These are phyloP conservation scores for Drosophila paranaensis DNA, from an alignment of 2,888 invertebrate species.

Conservation along the genomic window DNA sequence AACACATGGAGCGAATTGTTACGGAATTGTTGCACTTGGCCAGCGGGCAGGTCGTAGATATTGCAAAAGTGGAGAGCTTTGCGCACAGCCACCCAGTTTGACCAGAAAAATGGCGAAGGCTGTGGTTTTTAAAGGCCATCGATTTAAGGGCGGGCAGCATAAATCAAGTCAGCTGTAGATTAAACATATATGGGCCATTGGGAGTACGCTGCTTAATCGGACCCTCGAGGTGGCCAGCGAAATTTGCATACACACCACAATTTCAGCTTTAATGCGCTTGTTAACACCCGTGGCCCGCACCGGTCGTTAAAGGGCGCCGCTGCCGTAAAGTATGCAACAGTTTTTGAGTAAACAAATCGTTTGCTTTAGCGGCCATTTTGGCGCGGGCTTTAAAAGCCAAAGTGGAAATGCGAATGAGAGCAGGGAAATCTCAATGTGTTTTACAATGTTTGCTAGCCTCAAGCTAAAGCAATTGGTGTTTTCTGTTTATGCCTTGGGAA, in stretches of 20 bases:
- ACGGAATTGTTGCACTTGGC: slow-evolving; percentile 11
- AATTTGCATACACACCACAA: slow-evolving; percentile 58
- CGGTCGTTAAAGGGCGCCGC: slow-evolving; percentile 33
- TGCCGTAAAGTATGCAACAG: slow-evolving; percentile 41
- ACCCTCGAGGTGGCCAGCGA: slow-evolving; percentile 51
- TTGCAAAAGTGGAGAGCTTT: not conserved
- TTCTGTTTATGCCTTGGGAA: slow-evolving; percentile 27
- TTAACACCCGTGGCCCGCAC: slow-evolving; percentile 35
- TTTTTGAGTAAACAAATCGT: slow-evolving; percentile 41
- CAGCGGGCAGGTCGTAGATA: slow-evolving; percentile 13
- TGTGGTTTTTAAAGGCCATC: slow-evolving; percentile 6
- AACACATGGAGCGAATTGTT: slow-evolving; percentile 7
- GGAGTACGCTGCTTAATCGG: slow-evolving; percentile 28
- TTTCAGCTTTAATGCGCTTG: slow-evolving; percentile 54
- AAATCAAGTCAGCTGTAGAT: slow-evolving; percentile 33
- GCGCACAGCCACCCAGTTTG: not conserved
- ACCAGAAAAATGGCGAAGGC: not conserved
- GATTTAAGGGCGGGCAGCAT: not conserved
- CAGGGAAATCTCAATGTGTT: slow-evolving; percentile 22
- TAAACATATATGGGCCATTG: slow-evolving; percentile 25
- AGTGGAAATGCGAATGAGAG: slow-evolving; percentile 16
- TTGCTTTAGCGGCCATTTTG: slow-evolving; percentile 31
- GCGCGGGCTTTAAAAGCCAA: slow-evolving; percentile 19
- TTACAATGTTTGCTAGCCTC: slow-evolving; percentile 4
- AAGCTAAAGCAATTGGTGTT: not conserved